A percentile compares a stretch with the other conserved stretches of the same genome.
phyloP scores from a whole-genome alignment of 2,797 vertebrate genomes.

The Podarcis lilfordi region DNA sequence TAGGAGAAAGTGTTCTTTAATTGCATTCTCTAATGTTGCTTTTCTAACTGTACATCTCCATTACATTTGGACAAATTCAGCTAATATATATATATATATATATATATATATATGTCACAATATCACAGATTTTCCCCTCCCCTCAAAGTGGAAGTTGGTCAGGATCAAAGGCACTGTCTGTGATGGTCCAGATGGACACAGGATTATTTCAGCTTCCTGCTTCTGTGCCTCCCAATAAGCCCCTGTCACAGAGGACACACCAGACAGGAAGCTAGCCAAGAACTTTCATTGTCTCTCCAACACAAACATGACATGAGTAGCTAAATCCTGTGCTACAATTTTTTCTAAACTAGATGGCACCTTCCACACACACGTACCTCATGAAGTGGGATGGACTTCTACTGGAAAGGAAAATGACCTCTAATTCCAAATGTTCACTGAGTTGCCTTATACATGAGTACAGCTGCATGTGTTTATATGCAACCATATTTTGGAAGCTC shows the following conservation, averaged over 20 bases:
- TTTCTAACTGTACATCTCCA: conserved; percentile 1
- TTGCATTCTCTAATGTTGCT: conserved; percentile 24
- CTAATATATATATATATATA: neutral
- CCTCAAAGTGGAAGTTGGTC: too few relatives aligned
- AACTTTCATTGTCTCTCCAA: neutral
- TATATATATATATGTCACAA: neutral
- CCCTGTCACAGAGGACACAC: neutral
- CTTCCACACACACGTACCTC: too few relatives aligned
- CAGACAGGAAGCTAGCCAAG: neutral
- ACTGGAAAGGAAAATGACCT: too few relatives aligned
- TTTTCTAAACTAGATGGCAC: too few relatives aligned
- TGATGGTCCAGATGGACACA: too few relatives aligned
- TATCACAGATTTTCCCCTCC: neutral
- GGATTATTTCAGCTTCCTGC: too few relatives aligned
- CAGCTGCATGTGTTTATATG: neutral
- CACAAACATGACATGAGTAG: neutral
- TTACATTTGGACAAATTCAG: conserved; percentile 5
- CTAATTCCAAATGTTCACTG: too few relatives aligned
- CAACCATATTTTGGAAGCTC: neutral
- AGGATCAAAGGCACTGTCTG: too few relatives aligned
- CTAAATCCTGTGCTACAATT: too few relatives aligned
- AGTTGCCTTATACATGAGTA: too few relatives aligned
- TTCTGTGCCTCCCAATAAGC: too few relatives aligned
- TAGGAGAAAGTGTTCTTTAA: conserved; percentile 31
- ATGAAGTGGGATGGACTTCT: too few relatives aligned